Evolutionary conservation across 2,888 invertebrate species (phyloP).

Genomic region (Microplitis manilae): DNA sequence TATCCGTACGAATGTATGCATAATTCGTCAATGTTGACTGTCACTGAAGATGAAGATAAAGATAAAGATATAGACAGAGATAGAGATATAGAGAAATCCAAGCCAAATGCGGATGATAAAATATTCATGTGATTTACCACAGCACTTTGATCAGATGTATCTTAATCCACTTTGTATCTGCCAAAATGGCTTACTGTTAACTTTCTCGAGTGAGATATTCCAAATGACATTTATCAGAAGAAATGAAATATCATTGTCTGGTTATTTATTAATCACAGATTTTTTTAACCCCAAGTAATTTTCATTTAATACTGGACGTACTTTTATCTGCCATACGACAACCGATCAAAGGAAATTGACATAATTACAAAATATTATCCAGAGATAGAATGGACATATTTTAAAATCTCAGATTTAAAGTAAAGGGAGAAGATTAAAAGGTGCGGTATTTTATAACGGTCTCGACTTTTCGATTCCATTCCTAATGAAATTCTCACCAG

Average conservation of each 20-base stretch:
- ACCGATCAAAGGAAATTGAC: too few relatives aligned
- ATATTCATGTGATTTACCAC: conserved; percentile 40
- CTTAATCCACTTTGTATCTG: conserved; percentile 1
- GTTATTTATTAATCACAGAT: background rate
- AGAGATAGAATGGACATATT: background rate
- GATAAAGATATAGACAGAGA: background rate
- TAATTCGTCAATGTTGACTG: conserved; percentile 30
- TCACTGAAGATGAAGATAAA: background rate
- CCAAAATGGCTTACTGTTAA: background rate
- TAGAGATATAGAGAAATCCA: conserved; percentile 15
- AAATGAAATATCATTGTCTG: background rate
- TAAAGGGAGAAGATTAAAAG: background rate
- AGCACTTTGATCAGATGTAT: background rate
- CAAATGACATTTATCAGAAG: background rate
- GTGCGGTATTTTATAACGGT: background rate
- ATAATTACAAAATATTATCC: background rate
- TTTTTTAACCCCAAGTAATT: background rate
- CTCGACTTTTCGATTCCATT: conserved; percentile 20
- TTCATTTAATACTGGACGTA: background rate
- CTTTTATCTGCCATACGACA: background rate
- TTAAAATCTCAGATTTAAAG: background rate
- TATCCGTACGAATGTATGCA: background rate
- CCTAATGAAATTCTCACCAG: conserved; percentile 37
- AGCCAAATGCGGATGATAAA: conserved; percentile 40
- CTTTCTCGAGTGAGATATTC: background rate